Evolutionary conservation across 2,888 invertebrate species (phyloP), one percentile per base, ranked within the genome.

Genomic region (Cephonodes hylas): DNA sequence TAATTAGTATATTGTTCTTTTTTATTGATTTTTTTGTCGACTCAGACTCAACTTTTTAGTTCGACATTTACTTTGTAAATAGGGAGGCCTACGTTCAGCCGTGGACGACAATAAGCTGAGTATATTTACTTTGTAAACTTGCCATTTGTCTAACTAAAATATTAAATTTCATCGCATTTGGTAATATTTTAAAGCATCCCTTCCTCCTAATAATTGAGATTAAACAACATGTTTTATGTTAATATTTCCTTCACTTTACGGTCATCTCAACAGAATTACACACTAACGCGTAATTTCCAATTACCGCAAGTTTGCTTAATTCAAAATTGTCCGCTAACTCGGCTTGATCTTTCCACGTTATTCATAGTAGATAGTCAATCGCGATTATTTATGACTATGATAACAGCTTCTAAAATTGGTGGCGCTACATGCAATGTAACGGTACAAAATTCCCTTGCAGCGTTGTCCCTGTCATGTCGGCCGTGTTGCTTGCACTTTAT

Each of bases 381-480:
- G 71, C 65, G 72, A 71, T 76, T 76, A 78, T 80, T 80, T 81
- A 81, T 77, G 70, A 69, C 67, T 67, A 68, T 71, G 78, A 76
- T 81, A 81, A 75, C 72, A 66, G 72, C 72, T 66, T 72, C 74
- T 73, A 76, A 68, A 62, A 66, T 75, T 73, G 74, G 75, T 70
- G 71, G 78, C 66, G 72, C 73, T 80, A 84, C 84, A 80, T 72
- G 79, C 74, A 68, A 75, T 75, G 70, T 83, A 86, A 84, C 85
- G 83, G 86, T 80, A 84, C 83, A 79, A 84, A 83, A 86, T 81
- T 80, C 79, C 81, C 75, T 65, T 68, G 69, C 76, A 79, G 72
- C 79, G 76, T 71, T 85, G 89, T 86, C 79, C 73, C 78, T 84
- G 88, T 82, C 89, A 78, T 86, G 88, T 88, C 31, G 71, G 70